These are phyloP conservation scores for Poecilus cupreus DNA, from an alignment of 2,888 invertebrate species.

Conservation along the genomic window DNA sequence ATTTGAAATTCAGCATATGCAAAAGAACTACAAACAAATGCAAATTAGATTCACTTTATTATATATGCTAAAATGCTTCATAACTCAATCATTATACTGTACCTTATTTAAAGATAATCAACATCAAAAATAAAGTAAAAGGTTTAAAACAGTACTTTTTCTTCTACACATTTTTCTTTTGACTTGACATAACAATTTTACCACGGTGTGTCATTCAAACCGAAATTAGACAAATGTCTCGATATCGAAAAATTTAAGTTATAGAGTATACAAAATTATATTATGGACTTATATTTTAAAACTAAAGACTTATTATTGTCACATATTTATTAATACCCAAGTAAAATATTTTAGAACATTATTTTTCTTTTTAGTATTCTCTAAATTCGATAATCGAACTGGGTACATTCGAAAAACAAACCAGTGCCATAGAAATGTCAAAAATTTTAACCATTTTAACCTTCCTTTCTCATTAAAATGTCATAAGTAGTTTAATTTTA, in stretches of 20 bases:
- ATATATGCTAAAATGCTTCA: background rate
- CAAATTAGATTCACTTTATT: background rate
- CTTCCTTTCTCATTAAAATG: constrained; percentile 32
- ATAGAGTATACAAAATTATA: background rate
- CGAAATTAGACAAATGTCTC: background rate
- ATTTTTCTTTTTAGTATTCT: no score
- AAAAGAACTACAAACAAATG: constrained; percentile 33
- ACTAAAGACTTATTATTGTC: no score
- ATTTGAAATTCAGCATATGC: constrained; percentile 41
- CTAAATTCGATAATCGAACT: background rate
- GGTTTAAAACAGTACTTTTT: constrained; percentile 14
- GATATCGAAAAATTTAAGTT: background rate
- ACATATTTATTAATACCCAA: background rate
- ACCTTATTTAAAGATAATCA: constrained; percentile 2
- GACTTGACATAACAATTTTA: constrained; percentile 42
- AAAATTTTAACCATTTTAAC: constrained; percentile 10
- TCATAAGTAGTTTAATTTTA: constrained; percentile 26
- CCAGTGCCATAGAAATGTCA: background rate
- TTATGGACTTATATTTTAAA: no score
- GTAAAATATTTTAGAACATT: background rate
- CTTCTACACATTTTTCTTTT: constrained; percentile 35
- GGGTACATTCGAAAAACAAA: background rate
- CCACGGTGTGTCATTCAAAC: constrained; percentile 41
- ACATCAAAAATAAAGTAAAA: constrained; percentile 28
- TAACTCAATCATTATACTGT: background rate